A percentile compares a stretch with the other conserved stretches of the same genome.
Conservation (phyloP, 2,888 invertebrate species). For the Uloborus plumipes region DNA sequence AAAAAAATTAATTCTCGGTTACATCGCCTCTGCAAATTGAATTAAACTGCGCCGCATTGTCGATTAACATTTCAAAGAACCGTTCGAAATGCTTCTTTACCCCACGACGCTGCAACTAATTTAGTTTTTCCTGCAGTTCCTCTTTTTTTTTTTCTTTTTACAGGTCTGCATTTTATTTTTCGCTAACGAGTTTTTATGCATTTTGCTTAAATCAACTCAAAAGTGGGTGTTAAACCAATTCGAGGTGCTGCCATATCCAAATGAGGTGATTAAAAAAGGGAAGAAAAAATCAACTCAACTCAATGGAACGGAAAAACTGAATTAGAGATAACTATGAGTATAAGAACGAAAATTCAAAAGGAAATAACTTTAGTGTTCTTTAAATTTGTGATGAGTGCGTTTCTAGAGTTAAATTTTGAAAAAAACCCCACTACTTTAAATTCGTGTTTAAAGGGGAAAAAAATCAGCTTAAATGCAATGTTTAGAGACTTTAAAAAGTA, state of each 20-base stretch:
- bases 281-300: conserved; percentile 10
- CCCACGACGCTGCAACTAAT: conserved; percentile 45
- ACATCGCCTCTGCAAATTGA: conserved; percentile 46
- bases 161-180: conserved; percentile 15
- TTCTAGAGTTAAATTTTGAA: no score
- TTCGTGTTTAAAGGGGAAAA: no score
- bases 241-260: background rate
- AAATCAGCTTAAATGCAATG: no score
- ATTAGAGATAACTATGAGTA: conserved; percentile 13
- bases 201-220: conserved; percentile 40
- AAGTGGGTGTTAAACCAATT: conserved; percentile 8
- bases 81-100: background rate
- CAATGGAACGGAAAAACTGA: conserved; percentile 38
- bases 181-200: conserved; percentile 26
- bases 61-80: conserved; percentile 62
- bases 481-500: no score
- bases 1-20: conserved; percentile 50
- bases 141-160: no score
- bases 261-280: conserved; percentile 21
- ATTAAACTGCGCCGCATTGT: conserved; percentile 51
- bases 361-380: no score
- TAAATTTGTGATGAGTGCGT: no score
- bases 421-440: no score
- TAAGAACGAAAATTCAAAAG: no score
- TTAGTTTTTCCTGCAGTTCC: conserved; percentile 54